A percentile compares a stretch with the other conserved stretches of the same genome.
Evolutionary conservation across 2,888 invertebrate genomes (phyloP).

Genomic region (Drosophila glabriapex): DNA sequence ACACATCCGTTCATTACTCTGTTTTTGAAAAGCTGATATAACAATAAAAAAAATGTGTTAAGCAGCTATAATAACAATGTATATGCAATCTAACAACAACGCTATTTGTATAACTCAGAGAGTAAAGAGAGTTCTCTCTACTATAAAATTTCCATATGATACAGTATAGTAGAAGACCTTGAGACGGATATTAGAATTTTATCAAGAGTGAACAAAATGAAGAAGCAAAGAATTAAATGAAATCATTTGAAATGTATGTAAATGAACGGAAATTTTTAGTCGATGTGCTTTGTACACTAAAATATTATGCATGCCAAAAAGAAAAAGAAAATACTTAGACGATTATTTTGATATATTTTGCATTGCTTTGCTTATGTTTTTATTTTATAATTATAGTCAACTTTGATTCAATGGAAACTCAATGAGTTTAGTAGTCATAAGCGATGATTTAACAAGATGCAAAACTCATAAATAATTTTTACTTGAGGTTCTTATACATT

Average conservation of each 20-base stretch:
- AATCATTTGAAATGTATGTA: background rate
- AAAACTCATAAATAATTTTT: conserved; percentile 3
- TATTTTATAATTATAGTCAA: background rate
- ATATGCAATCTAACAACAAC: background rate
- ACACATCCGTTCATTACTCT: conserved; percentile 23
- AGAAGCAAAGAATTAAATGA: background rate
- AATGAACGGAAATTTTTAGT: background rate
- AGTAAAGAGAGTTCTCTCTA: background rate
- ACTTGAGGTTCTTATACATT: conserved; percentile 13
- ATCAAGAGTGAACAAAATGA: background rate
- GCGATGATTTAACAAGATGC: background rate
- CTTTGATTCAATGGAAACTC: background rate
- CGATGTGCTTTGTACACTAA: background rate
- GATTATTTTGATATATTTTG: background rate
- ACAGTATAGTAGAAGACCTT: conserved; percentile 11
- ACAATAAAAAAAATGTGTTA: background rate
- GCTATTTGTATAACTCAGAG: background rate
- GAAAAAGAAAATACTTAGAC: background rate
- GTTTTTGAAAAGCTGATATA: background rate
- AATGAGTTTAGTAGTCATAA: background rate
- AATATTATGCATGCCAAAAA: background rate
- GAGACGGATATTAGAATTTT: background rate
- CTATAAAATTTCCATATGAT: background rate
- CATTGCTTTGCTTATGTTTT: background rate
- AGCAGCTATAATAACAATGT: background rate